A percentile compares a stretch with the other conserved stretches of the same genome.
Conservation (phyloP, 2,888 invertebrate genomes). For the Parthenolecanium corni region DNA sequence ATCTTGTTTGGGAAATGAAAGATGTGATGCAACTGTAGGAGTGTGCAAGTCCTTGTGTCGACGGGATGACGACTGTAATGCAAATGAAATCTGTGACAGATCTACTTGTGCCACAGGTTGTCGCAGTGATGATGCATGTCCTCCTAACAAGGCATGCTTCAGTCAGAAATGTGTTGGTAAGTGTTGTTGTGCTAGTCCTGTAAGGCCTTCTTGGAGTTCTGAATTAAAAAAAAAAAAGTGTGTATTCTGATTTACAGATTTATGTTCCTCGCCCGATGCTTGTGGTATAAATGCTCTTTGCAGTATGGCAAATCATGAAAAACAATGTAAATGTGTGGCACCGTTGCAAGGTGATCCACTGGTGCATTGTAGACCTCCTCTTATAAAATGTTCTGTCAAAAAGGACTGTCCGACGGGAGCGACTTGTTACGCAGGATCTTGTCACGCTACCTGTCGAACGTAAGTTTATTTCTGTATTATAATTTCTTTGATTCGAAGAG, state of each 20-base stretch:
- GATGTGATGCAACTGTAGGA: slow-evolving; percentile 54
- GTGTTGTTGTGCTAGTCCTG: slow-evolving; percentile 21
- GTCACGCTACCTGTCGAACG: slow-evolving; percentile 66
- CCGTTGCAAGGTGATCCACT: slow-evolving; percentile 63
- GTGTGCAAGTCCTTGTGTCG: slow-evolving; percentile 74
- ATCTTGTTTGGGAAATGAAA: slow-evolving; percentile 71
- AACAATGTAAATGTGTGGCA: slow-evolving; percentile 59
- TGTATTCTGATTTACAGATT: slow-evolving; percentile 41
- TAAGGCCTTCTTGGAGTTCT: background rate
- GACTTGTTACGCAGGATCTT: slow-evolving; percentile 64
- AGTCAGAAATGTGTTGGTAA: slow-evolving; percentile 60
- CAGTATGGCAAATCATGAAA: slow-evolving; percentile 54
- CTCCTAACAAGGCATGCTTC: slow-evolving; percentile 57
- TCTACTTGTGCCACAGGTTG: slow-evolving; percentile 70
- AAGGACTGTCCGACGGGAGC: slow-evolving; percentile 59
- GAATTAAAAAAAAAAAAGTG: too few relatives aligned
- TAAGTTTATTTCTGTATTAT: slow-evolving; percentile 38
- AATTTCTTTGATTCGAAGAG: background rate
- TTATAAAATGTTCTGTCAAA: slow-evolving; percentile 51
- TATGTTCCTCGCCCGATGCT: slow-evolving; percentile 62
- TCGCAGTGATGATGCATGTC: slow-evolving; percentile 65
- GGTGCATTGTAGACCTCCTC: slow-evolving; percentile 57
- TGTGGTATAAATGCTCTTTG: slow-evolving; percentile 78
- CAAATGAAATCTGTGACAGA: slow-evolving; percentile 75
- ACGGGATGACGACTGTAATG: slow-evolving; percentile 72